Conservation (phyloP, 1,140 invertebrate species). For the Olivierus martensii region DNA sequence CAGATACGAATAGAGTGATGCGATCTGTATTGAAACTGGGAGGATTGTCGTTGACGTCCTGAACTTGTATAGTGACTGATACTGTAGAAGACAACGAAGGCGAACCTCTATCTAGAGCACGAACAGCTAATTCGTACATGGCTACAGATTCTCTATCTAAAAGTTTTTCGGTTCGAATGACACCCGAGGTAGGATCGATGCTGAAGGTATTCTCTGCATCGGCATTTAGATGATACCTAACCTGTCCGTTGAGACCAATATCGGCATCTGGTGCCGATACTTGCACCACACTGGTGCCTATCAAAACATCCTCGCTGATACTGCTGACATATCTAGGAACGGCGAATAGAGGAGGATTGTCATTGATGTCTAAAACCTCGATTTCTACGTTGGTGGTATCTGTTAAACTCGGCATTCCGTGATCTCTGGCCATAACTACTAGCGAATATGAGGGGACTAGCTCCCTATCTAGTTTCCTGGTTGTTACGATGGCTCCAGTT, state of each 20-base stretch:
- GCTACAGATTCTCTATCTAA: conserved; percentile 81
- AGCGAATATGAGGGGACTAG: conserved; percentile 59
- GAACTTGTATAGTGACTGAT: conserved; percentile 60
- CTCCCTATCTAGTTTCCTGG: conserved; percentile 62
- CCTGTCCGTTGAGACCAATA: conserved; percentile 68
- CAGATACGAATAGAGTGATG: conserved; percentile 68
- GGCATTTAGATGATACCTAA: conserved; percentile 61
- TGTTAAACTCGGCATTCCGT: conserved; percentile 70
- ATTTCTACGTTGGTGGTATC: conserved; percentile 91
- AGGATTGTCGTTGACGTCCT: conserved; percentile 79
- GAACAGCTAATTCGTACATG: conserved; percentile 64
- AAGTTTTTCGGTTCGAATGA: conserved; percentile 73
- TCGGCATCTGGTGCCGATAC: conserved; percentile 79
- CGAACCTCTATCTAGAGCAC: conserved; percentile 73
- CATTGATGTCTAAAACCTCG: conserved; percentile 80
- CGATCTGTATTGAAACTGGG: conserved; percentile 78
- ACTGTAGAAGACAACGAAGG: conserved; percentile 36
- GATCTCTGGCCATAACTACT: conserved; percentile 79
- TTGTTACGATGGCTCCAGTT: conserved; percentile 73
- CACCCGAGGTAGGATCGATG: conserved; percentile 79
- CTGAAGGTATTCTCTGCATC: conserved; percentile 57
- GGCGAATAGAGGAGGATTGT: conserved; percentile 76
- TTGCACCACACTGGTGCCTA: conserved; percentile 67
- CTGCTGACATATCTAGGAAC: conserved; percentile 43
- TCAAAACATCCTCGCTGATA: conserved; percentile 75